phyloP scores from a whole-genome alignment of 2,113 vertebrate species.

The Syngnathus typhle region DNA sequence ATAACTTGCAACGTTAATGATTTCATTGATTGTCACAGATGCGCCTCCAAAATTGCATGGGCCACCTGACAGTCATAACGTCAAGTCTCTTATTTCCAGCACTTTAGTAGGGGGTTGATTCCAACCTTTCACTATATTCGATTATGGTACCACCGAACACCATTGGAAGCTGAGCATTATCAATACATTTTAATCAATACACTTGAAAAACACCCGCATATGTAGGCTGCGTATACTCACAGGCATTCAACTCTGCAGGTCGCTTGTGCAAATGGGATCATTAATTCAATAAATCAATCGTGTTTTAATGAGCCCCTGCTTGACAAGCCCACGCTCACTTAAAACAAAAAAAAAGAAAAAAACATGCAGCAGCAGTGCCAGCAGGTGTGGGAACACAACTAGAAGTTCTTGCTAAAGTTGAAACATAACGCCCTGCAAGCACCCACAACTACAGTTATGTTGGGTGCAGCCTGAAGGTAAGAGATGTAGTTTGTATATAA shows the following conservation, averaged over 20 bases:
- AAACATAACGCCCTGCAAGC: conserved; percentile 30
- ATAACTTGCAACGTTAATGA: neutral
- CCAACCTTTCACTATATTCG: conserved; percentile 38
- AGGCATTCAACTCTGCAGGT: conserved; percentile 16
- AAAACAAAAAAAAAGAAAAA: conserved; percentile 2
- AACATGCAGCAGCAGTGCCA: neutral
- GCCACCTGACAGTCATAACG: conserved; percentile 24
- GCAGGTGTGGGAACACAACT: conserved; percentile 68
- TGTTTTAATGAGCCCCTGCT: conserved; percentile 60
- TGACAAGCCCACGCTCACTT: conserved; percentile 44
- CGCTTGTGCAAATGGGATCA: conserved; percentile 47
- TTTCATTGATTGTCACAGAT: neutral
- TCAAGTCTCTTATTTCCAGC: conserved; percentile 13
- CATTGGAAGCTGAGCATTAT: conserved; percentile 39
- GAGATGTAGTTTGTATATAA: conserved; percentile 2
- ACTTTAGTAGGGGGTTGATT: conserved; percentile 51
- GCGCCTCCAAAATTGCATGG: neutral
- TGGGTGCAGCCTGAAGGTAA: conserved; percentile 52
- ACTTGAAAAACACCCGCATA: conserved; percentile 15
- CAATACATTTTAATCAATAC: conserved; percentile 56
- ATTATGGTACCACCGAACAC: conserved; percentile 47
- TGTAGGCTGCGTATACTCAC: neutral
- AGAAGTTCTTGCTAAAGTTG: conserved; percentile 27
- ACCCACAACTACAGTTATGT: conserved; percentile 35
- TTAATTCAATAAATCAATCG: conserved; percentile 67